These are phyloP conservation scores for Neoniphon sammara DNA, from an alignment of 2,797 vertebrate genomes.

Conservation along the genomic window DNA sequence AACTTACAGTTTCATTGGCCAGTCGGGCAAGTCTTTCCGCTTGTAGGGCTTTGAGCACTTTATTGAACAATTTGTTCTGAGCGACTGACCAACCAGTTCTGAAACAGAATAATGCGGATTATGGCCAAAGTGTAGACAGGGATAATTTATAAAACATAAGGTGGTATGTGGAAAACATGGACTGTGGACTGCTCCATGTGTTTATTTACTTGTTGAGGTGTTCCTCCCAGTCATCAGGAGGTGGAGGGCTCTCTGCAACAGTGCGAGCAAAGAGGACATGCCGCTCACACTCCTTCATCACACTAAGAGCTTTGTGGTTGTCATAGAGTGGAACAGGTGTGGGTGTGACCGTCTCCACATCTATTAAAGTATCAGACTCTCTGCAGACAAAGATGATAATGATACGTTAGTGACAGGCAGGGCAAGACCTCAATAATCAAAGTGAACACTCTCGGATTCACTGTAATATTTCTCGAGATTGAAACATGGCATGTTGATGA, in stretches of 20 bases:
- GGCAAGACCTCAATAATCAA: not conserved
- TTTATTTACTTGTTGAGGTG: constrained; percentile 91
- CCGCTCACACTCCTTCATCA: constrained; percentile 98
- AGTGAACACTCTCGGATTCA: too few species aligned
- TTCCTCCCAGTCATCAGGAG: constrained; percentile 98
- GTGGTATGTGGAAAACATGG: constrained; percentile 2
- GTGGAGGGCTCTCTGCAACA: constrained; percentile 91
- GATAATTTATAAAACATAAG: not conserved
- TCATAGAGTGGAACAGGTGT: constrained; percentile 91
- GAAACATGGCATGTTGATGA: too few species aligned
- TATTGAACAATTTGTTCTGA: constrained; percentile 98
- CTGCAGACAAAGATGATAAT: constrained; percentile 73
- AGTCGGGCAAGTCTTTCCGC: constrained; percentile 93
- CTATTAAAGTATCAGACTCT: constrained; percentile 89
- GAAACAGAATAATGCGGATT: constrained; percentile 40
- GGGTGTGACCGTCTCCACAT: constrained; percentile 90
- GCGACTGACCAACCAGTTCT: constrained; percentile 94
- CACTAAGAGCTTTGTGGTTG: constrained; percentile 95
- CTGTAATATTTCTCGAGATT: too few species aligned
- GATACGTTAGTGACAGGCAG: not conserved
- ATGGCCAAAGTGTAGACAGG: constrained; percentile 12
- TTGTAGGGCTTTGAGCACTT: constrained; percentile 95
- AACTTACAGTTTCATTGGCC: constrained; percentile 93
- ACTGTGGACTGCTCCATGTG: not conserved
- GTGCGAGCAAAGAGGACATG: constrained; percentile 97